Base-by-base conservation (phyloP, 1,140 invertebrate species). In the Lepeophtheirus salmonis region DNA sequence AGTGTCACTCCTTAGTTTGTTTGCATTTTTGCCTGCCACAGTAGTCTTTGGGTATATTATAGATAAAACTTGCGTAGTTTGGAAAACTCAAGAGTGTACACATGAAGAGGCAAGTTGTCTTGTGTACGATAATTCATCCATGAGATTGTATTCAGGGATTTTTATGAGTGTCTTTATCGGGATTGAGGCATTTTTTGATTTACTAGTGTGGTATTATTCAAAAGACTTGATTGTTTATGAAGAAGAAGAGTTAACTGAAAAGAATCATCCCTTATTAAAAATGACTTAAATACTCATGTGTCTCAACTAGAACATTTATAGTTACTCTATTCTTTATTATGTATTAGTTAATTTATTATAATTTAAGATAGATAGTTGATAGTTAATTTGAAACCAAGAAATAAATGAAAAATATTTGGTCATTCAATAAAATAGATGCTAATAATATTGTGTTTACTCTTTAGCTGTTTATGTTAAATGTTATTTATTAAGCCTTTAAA, bases 151-250 rank as follows among this genome's bases (percentile, higher is more conserved):
- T 16, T 25, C 25, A 2, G 23, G 16, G 6, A n/a, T 24, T 17
- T 26, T 57, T n/a, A 25, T 41, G 22, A 17, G 17, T n/a, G 16
- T 41, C 30, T 57, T 24, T 21, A 57, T 57, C 20, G 23, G 21
- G 14, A 13, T 25, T 12, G 22, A 17, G 14, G 16, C 25, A 17
- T 12, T 57, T 13, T 57, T 21, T 30, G 55, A 57, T 17, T 14
- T 57, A 12, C 20, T 21, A 17, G 55, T 57, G 13, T 57, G 22
- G 22, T 57, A 57, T 23, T 57, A 57, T 23, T 26, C 17, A 17
- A 30, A 30, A 21, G 55, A 57, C 10, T 17, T 57, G 55, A 57
- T 18, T 12, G 16, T 57, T n/a, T 57, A 57, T 20, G 55, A 41
- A 41, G 23, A 48, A 13, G 55, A 57, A 41, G 55, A 57, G 4